Base-by-base conservation (phyloP, 1,140 invertebrate species). In the Drosophila auraria region DNA sequence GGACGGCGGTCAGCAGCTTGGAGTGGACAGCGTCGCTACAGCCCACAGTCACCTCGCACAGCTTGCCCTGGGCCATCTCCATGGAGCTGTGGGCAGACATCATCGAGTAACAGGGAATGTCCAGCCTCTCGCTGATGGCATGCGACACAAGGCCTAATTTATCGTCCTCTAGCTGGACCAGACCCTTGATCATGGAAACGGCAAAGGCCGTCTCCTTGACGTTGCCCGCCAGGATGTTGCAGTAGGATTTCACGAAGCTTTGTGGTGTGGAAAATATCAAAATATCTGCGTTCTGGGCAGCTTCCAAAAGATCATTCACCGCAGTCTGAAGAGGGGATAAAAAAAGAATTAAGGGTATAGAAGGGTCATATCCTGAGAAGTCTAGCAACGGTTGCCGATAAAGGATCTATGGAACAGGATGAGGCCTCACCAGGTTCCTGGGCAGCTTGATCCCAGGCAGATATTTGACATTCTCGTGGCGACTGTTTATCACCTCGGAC, bases 21-120 rank as follows among this genome's bases (percentile, higher is more conserved):
- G 97, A 97, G 54, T 96, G 93, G 69, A 93, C 93, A 59, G 94
- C 94, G 89, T 98, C 96, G 72, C 96, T 95, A 87, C 96, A 97
- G 5, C 98, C 99, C 91, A 99, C 98, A 0, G 99, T 99, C 0
- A 99, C 99, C 94, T 99, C 99, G 93, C 98, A 99, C 92, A 99
- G 99, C 92, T 98, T 97, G 90, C 98, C 98, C 72, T 97, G 96
- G 0, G 99, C 99, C 40, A 96, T 96, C 95, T 99, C 99, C 74
- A 96, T 95, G 38, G 99, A 99, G 56, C 99, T 95, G 94, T 99
- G 99, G 47, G 99, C 99, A 60, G 98, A 98, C 99, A 99, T 99
- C 36, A 99, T 94, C 2, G 99, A 98, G 64, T 96, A 96, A 78
- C 98, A 97, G 15, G 97, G 97, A 87, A 99, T 98, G 79, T 51